Evolutionary conservation across 2,113 vertebrate species (phyloP).

Genomic region (Origma solitaria): DNA sequence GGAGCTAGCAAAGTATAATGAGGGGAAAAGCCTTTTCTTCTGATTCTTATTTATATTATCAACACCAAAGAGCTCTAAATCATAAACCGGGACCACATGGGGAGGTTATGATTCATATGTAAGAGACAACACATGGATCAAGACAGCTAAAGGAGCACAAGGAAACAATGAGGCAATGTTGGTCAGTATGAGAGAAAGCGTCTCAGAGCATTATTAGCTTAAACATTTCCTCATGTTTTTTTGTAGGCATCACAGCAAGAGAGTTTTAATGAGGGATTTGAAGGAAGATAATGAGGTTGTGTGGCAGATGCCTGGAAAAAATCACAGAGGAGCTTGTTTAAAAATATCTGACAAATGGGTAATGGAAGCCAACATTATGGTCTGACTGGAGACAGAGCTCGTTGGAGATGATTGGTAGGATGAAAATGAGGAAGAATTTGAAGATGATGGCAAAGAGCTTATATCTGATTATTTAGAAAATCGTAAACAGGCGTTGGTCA

Average conservation of each 20-base stretch:
- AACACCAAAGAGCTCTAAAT: neutral
- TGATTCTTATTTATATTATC: constrained; percentile 34
- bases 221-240: constrained; percentile 23
- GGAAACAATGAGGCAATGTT: constrained; percentile 15
- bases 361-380: neutral
- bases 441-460: neutral
- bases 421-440: neutral
- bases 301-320: constrained; percentile 53
- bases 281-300: constrained; percentile 61
- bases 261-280: constrained; percentile 60
- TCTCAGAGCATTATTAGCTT: constrained; percentile 11
- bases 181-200: neutral
- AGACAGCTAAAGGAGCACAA: neutral
- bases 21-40: constrained; percentile 20
- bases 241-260: constrained; percentile 52
- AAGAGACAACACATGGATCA: neutral
- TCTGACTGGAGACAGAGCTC: neutral
- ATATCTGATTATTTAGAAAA: neutral
- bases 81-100: constrained; percentile 5
- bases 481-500: neutral
- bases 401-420: neutral
- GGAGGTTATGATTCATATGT: constrained; percentile 11
- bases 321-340: constrained; percentile 35
- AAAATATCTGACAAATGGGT: constrained; percentile 47
- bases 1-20: constrained; percentile 9